Percentiles rank a stretch among this genome's conserved stretches.
These are phyloP conservation scores for Amphiprion ocellaris DNA, from an alignment of 2,113 vertebrate species.

Conservation along the genomic window DNA sequence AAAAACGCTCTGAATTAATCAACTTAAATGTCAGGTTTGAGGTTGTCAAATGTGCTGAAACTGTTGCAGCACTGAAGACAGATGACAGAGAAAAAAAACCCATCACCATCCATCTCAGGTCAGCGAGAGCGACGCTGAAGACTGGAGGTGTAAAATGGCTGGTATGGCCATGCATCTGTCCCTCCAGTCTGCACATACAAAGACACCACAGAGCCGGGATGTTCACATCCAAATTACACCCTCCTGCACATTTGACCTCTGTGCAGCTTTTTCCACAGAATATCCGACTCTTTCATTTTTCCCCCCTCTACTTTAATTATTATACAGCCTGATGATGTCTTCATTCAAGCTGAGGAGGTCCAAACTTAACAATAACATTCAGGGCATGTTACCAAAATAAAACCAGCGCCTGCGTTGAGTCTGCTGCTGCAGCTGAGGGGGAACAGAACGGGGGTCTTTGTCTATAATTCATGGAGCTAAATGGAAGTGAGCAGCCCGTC, in stretches of 20 bases:
- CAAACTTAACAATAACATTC: conserved; percentile 42
- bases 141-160: conserved; percentile 83
- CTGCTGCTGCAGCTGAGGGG: conserved; percentile 54
- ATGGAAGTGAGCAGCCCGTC: conserved; percentile 73
- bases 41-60: neutral
- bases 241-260: neutral
- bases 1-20: neutral
- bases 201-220: conserved; percentile 19
- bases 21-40: conserved; percentile 16
- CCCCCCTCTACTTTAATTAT: conserved; percentile 18
- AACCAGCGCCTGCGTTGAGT: conserved; percentile 45
- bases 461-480: conserved; percentile 85
- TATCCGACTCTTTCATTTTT: neutral
- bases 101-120: conserved; percentile 78
- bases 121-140: conserved; percentile 50
- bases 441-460: conserved; percentile 79
- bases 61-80: neutral
- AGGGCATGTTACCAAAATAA: conserved; percentile 62
- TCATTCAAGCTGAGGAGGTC: conserved; percentile 15
- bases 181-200: conserved; percentile 49
- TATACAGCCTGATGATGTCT: conserved; percentile 14
- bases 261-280: neutral
- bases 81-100: conserved; percentile 54
- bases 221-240: neutral
- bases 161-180: conserved; percentile 76